Base-by-base conservation (phyloP, 2,113 vertebrate species). In the Stigmatopora nigra region DNA sequence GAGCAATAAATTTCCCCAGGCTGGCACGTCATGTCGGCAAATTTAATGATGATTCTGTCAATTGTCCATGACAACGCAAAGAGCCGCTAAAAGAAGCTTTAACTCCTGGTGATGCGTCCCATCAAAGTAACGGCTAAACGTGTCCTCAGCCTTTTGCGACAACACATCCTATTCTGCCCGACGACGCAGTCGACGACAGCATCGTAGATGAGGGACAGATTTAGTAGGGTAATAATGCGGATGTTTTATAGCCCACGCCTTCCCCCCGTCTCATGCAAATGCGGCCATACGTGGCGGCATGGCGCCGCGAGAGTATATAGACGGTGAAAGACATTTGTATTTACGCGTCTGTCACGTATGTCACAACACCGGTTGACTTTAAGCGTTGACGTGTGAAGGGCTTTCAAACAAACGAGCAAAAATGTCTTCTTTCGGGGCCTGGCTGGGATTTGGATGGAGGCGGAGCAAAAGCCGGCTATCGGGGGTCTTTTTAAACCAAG, bases 351-450 rank as follows among this genome's bases (percentile, higher is more conserved):
- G 61, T 78, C 68, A 53, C 64, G 70, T 41, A 49, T 70, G 70
- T 79, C 72, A 82, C 74, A 82, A 85, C 73, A 77, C 55, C 63
- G 56, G 78, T 80, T 65, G 76, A 81, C 78, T 81, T 78, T 77
- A 68, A 65, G 46, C 38, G 67, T 13, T 66, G 69, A 78, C 67
- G 70, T 73, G 66, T 25, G 49, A 68, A 63, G 63, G 38, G 53
- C 65, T 67, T 69, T 46, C 63, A 68, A 62, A 79, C 74, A 80
- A 82, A 72, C 48, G 22, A 63, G 72, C 64, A 58, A 4, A 3
- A 46, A 68, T 67, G 71, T 59, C 36, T 41, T 78, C 65, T 66
- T 61, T 46, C n/a, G n/a, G 0, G 13, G 58, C 59, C 64, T 63
- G 69, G 75, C 66, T 70, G 57, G 7, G 74, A 44, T 58, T 69